Evolutionary conservation across 1,140 invertebrate species (phyloP), one percentile per base, ranked within the genome.

Genomic region (Holcopasites calliopsidis): DNA sequence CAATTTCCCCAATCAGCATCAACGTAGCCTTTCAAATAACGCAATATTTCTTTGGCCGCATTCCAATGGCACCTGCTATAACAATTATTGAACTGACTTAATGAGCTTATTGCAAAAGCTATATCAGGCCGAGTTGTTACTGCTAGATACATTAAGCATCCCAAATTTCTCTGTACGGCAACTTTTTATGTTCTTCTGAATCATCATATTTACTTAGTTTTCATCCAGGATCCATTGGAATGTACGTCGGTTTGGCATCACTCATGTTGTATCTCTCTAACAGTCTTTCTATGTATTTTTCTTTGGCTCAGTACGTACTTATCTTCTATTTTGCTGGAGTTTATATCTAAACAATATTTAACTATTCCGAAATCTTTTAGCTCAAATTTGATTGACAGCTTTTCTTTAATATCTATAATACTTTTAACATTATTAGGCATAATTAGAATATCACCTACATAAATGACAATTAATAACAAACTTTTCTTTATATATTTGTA

Each of bases 41-140:
- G 3, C 49, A 26, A 1, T 6, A 21, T 11, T 26, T 23, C n/a
- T 5, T n/a, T 52, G 4, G 4, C 54, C 18, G 54, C 16, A 28
- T 57, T 31, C 28, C 54, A 28, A 35, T 57, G 7, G 33, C 11
- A n/a, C n/a, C n/a, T 57, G n/a, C 54, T 31, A 10, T 44, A 11
- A 8, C 5, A 44, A 0, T 44, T 73, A 54, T 77, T 79, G 69
- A 82, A 84, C 54, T 82, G 78, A 42, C 73, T 81, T 6, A 85
- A 31, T 31, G 47, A 57, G 47, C 60, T 81, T 16, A 82, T 85
- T 42, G 86, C 76, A 74, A 83, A 88, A 7, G 85, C 69, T 44
- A 91, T 86, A 64, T 92, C 90, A n/a, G 86, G 90, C 47, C 90
- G 33, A 0, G 89, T 88, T 7, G 72, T 66, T 1, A 86, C 65